Base-by-base conservation (phyloP, 2,888 invertebrate species). In the Tupiocoris notatus region DNA sequence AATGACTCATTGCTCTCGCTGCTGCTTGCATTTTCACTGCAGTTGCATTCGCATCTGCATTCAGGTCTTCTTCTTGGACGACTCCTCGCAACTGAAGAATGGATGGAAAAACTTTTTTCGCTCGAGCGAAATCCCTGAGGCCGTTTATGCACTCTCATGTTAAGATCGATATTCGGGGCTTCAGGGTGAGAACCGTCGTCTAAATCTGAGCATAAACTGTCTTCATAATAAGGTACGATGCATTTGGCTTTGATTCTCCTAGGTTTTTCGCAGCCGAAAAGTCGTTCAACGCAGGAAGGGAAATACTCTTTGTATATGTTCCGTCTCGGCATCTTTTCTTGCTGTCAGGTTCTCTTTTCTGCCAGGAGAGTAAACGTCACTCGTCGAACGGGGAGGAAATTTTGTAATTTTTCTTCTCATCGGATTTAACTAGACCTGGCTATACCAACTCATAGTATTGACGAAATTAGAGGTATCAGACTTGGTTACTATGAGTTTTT, bases 221-320 rank as follows among this genome's bases (percentile, higher is more conserved):
- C 54, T 24, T 73, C 73, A 12, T 61, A 39, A 39, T 62, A 73
- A 1, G 73, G 73, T 0, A 73, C 73, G 39, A 73, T 62, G 17
- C 73, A 73, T 17, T 62, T 25, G n/a, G 73, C 73, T 73, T 73
- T 73, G n/a, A 73, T 73, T 23, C 73, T 62, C 1, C 73, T 16
- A 0, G 73, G 73, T 20, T 54, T 25, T 22, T 62, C 73, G 0
- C 73, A 39, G 0, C 73, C 73, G 21, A 73, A 73, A 21, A 73
- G 39, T 21, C 73, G 39, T 25, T 73, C 73, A 23, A 73, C 39
- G 63, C 73, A 73, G 9, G 73, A 39, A 0, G 73, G 73, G 63
- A 73, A 73, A 63, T 73, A 73, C n/a, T 73, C 73, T 25, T 57
- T 61, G 54, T 73, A 73, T 7, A 73, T 62, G 54, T 25, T 61